Evolutionary conservation across 2,113 vertebrate genomes (phyloP).

Genomic region (Alectura lathami): DNA sequence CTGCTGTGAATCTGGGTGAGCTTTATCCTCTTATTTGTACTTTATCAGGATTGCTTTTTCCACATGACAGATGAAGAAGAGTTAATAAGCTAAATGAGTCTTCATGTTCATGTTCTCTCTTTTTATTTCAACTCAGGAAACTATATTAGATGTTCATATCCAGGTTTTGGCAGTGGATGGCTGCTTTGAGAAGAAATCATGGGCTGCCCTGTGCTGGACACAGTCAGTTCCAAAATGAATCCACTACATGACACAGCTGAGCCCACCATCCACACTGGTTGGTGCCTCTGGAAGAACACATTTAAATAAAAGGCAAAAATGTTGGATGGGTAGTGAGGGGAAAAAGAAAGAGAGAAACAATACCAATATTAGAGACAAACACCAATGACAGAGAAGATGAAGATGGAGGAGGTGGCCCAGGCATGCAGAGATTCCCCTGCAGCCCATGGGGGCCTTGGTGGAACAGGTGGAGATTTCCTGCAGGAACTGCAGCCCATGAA

Average conservation of each 20-base stretch:
- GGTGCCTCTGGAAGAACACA: background rate
- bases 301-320: background rate
- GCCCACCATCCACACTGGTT: fast-evolving
- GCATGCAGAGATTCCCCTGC: background rate
- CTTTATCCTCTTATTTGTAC: background rate
- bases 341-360: background rate
- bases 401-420: background rate
- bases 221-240: fast-evolving
- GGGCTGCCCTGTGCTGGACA: background rate
- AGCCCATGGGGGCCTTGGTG: background rate
- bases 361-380: too few species aligned
- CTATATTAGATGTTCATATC: background rate
- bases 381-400: background rate
- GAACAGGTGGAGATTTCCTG: background rate
- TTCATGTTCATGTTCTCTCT: background rate
- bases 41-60: background rate
- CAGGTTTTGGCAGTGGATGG: background rate
- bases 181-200: background rate
- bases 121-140: background rate
- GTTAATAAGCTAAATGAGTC: background rate
- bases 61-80: background rate
- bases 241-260: background rate
- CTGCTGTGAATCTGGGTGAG: background rate
- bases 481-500: background rate
- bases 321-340: background rate